Evolutionary conservation across 2,888 invertebrate genomes (phyloP), one percentile per base, ranked within the genome.

Genomic region (Drosophila lacicola): DNA sequence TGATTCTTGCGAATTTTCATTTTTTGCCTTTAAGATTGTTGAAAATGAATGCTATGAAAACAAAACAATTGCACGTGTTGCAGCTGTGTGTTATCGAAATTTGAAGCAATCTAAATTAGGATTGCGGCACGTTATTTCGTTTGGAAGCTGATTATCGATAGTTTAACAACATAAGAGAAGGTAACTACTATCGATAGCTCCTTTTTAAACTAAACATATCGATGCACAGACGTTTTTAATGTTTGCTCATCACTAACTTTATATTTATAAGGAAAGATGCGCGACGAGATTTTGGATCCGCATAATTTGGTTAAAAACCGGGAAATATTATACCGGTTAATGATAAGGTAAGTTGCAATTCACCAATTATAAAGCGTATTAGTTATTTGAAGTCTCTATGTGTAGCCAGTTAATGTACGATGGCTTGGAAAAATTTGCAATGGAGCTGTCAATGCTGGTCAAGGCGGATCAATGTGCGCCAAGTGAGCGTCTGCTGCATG

Each of bases 401-500:
- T 17, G 19, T 91, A 99, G 99, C 88, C 99, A 99, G 92, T 93
- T 99, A 56, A 98, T 97, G 92, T 99, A 99, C 90, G 99, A 99
- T 95, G 99, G 99, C 0, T 96, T 98, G 91, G 98, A 98, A 91
- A 95, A 96, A n/a, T 94, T 99, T 53, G 99, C 98, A 0, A 95
- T 97, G 0, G 96, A 95, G 53, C 92, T 99, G 63, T 96, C 98
- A 0, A 95, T 95, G 56, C 94, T 96, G 36, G 96, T 98, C 0
- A 97, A 98, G 88, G 97, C 98, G 0, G 97, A 98, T 82, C 98
- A 98, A 34, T 98, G 98, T 90, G 97, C 99, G 0, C 99, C 98
- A 0, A 99, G 99, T 39, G 99, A 99, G 92, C 95, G 97, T 72
- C 93, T 99, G 1, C 93, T 98, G 14, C 96, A 98, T 88, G 93